phyloP scores from a whole-genome alignment of 2,113 vertebrate genomes.

The Bathybates hornii region DNA sequence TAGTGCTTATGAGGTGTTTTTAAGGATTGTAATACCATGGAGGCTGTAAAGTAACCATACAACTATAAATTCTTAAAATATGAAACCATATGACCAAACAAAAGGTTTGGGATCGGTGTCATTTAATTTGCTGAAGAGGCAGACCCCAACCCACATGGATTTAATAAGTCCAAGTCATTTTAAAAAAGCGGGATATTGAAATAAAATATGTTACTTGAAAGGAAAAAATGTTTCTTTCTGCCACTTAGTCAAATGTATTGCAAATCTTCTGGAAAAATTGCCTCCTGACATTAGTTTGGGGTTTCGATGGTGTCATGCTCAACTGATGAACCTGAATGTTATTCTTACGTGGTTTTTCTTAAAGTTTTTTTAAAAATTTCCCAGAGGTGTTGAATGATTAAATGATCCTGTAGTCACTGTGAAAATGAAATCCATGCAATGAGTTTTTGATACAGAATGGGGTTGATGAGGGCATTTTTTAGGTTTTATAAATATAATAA shows the following conservation, averaged over 20 bases:
- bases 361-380: neutral
- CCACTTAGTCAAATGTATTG: neutral
- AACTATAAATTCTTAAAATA: neutral
- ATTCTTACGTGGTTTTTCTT: accelerated
- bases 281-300: neutral
- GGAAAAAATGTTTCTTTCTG: neutral
- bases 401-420: neutral
- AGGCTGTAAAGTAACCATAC: neutral
- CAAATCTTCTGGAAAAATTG: neutral
- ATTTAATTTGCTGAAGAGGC: neutral
- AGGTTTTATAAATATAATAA: neutral
- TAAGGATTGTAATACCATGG: neutral
- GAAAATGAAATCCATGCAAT: neutral
- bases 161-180: neutral
- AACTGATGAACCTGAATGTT: neutral
- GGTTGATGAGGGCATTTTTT: accelerated
- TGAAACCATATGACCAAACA: neutral
- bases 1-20: neutral
- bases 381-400: neutral
- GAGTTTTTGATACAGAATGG: neutral
- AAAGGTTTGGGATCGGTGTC: neutral
- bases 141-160: neutral
- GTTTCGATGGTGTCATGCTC: accelerated
- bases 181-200: neutral
- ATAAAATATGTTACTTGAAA: neutral